Base-by-base conservation (phyloP, 2,888 invertebrate species). In the Ctena decussata region DNA sequence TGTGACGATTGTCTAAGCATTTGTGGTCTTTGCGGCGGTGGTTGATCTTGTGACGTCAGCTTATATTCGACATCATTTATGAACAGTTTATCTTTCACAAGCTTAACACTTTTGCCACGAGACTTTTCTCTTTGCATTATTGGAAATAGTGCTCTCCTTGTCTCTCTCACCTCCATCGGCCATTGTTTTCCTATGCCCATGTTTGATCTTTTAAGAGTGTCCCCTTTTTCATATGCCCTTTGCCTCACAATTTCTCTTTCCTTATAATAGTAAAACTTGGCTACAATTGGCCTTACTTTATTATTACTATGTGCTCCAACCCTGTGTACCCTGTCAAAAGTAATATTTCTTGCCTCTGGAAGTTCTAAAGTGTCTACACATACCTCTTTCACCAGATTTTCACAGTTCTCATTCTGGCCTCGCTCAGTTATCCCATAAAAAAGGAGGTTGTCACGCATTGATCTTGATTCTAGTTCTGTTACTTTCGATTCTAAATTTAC, bases 301-400 rank as follows among this genome's bases (percentile, higher is more conserved):
- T 70, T 70, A 24, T 70, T 70, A 24, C 37, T 39, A 12, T 24
- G 24, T 35, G 37, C 21, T 5, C 70, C 70, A 8, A 70, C 41
- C 21, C 70, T 70, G 12, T 70, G 70, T 37, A 70, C 70, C 70
- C 70, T 70, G n/a, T 70, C 70, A 37, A 70, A 70, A 37, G n/a
- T 37, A 6, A 70, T 37, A 8, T 32, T 15, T 32, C 15, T 30
- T 37, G 70, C 37, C 24, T 70, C 70, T 11, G 3, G 37, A 6
- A 70, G 3, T 8, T 70, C 39, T 12, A 70, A 21, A 1, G 8
- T 32, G 5, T 69, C 69, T n/a, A 21, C 15, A 69, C 69, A 69
- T 69, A 69, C 32, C 18, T 21, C 21, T 21, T 27, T 69, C 6
- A 69, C 37, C 24, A 69, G 5, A 15, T 11, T 18, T 69, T 69